Evolutionary conservation across 2,113 vertebrate species (phyloP).

Genomic region (Lepidothrix coronata): DNA sequence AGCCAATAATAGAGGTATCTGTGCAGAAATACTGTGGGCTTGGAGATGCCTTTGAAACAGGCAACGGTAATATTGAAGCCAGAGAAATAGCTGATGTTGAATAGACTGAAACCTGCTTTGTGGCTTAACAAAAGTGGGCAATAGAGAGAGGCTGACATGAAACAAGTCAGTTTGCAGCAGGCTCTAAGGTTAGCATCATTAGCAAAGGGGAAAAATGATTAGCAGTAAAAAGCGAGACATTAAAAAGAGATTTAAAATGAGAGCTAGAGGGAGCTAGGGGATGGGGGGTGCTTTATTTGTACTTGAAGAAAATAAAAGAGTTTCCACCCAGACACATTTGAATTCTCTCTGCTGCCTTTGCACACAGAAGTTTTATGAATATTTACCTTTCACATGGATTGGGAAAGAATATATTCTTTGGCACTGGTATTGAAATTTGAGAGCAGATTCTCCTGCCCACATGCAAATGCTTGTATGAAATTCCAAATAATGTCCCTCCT

Average conservation of each 20-base stretch:
- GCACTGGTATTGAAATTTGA: background rate
- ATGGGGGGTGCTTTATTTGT: slow-evolving; percentile 55
- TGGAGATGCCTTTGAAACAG: slow-evolving; percentile 67
- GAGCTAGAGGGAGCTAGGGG: slow-evolving; percentile 26
- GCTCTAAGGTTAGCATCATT: slow-evolving; percentile 61
- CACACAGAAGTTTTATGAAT: slow-evolving; percentile 51
- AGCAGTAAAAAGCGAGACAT: slow-evolving; percentile 66
- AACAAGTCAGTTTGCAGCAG: slow-evolving; percentile 60
- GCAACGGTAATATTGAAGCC: slow-evolving; percentile 39
- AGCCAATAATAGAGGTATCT: slow-evolving; percentile 58
- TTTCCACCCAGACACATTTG: slow-evolving; percentile 47
- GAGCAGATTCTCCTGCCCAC: background rate
- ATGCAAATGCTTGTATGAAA: background rate
- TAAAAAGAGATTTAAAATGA: slow-evolving; percentile 52
- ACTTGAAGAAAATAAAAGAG: slow-evolving; percentile 51
- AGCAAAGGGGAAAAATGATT: slow-evolving; percentile 63
- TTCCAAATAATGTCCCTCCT: background rate
- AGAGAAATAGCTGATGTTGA: slow-evolving; percentile 41
- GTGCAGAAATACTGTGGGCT: slow-evolving; percentile 55
- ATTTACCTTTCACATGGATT: slow-evolving; percentile 38
- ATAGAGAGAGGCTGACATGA: slow-evolving; percentile 28
- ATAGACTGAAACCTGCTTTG: slow-evolving; percentile 53
- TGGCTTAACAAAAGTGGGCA: slow-evolving; percentile 70
- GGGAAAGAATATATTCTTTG: slow-evolving; percentile 39
- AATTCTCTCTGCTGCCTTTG: slow-evolving; percentile 44